A percentile compares a stretch with the other conserved stretches of the same genome.
These are phyloP conservation scores for Plestiodon gilberti DNA, from an alignment of 2,113 vertebrate genomes.

Conservation along the genomic window DNA sequence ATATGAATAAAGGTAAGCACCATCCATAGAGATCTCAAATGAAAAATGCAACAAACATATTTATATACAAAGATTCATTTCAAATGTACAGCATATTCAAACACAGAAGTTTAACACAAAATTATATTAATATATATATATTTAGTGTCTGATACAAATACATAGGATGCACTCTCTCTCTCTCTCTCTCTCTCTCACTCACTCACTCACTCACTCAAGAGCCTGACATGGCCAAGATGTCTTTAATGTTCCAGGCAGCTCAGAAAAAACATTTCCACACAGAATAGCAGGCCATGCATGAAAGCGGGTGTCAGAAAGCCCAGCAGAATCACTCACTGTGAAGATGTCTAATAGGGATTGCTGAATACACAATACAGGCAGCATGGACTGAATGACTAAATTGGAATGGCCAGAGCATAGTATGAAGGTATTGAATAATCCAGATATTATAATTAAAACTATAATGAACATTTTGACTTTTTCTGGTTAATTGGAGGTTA, in stretches of 20 bases:
- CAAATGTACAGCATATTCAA: constrained; percentile 17
- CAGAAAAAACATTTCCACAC: constrained; percentile 43
- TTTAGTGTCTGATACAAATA: neutral
- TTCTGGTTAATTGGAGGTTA: constrained; percentile 42
- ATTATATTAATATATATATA: constrained; percentile 6
- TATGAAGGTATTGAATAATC: constrained; percentile 65
- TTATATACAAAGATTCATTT: constrained; percentile 11
- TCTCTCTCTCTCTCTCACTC: neutral
- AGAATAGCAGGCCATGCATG: constrained; percentile 77
- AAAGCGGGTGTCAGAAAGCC: constrained; percentile 77
- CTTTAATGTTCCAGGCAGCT: constrained; percentile 74
- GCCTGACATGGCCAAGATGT: constrained; percentile 75
- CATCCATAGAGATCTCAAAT: neutral
- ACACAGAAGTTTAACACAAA: constrained; percentile 5
- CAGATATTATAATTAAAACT: constrained; percentile 70
- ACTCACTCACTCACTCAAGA: constrained; percentile 33
- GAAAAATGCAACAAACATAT: constrained; percentile 45
- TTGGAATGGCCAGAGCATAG: constrained; percentile 58
- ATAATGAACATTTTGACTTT: constrained; percentile 58
- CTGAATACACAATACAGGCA: constrained; percentile 73
- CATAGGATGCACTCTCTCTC: neutral
- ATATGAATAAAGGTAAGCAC: constrained; percentile 38
- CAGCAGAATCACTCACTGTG: constrained; percentile 69
- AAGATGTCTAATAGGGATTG: constrained; percentile 77
- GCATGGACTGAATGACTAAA: constrained; percentile 65